Percentiles rank a stretch among this genome's conserved stretches.
Evolutionary conservation across 2,888 invertebrate species (phyloP).

Genomic region (Terebella lapidaria): DNA sequence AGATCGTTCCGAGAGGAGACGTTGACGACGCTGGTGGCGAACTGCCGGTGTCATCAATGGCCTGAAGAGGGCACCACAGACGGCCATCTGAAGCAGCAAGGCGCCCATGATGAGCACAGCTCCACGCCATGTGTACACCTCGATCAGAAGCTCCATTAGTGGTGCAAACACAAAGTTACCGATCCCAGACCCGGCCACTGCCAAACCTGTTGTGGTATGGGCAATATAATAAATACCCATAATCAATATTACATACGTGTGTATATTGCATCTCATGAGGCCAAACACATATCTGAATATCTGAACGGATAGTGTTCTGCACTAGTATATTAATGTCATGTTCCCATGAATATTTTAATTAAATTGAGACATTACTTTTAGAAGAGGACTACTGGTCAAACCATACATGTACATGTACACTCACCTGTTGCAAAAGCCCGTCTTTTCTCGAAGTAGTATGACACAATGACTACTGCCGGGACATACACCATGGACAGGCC

Average conservation of each 20-base stretch:
- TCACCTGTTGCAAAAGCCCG: slow-evolving; percentile 51
- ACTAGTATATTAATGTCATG: no score
- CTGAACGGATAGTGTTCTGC: no score
- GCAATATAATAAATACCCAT: no score
- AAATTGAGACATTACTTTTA: no score
- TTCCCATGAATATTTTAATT: no score
- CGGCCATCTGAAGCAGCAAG: slow-evolving; percentile 40
- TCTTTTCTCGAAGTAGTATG: slow-evolving; percentile 52
- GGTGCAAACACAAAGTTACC: slow-evolving; percentile 51
- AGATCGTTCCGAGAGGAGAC: neutral
- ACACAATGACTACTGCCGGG: slow-evolving; percentile 49
- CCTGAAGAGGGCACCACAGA: slow-evolving; percentile 45
- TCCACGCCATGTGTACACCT: slow-evolving; percentile 48
- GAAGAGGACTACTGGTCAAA: no score
- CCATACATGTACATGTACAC: neutral
- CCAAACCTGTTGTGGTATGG: slow-evolving; percentile 30
- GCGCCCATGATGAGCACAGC: slow-evolving; percentile 46
- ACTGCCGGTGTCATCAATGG: slow-evolving; percentile 37
- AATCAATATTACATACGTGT: no score
- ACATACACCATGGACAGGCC: slow-evolving; percentile 51
- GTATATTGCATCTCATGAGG: no score
- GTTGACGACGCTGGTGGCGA: slow-evolving; percentile 1
- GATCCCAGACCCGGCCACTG: slow-evolving; percentile 52
- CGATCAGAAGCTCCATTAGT: slow-evolving; percentile 40
- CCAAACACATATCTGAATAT: no score